Conservation (phyloP, 1,140 invertebrate species). For the Drosophila carrolli region DNA sequence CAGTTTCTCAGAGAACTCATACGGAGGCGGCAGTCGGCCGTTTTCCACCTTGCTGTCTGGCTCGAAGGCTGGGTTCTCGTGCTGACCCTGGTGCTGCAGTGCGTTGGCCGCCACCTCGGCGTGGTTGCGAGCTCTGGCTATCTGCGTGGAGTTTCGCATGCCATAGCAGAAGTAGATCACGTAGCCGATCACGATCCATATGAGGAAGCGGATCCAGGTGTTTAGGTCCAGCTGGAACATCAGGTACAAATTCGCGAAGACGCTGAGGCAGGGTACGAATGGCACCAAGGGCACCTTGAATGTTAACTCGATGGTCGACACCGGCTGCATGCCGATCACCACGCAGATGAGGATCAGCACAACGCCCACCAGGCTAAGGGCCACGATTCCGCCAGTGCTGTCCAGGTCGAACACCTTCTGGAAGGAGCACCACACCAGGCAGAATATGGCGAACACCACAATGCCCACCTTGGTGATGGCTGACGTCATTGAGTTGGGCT, state of each 20-base stretch:
- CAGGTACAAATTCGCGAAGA: slow-evolving; percentile 94
- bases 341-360: slow-evolving; percentile 68
- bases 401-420: slow-evolving; percentile 49
- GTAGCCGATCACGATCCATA: slow-evolving; percentile 92
- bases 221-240: slow-evolving; percentile 93
- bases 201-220: slow-evolving; percentile 93
- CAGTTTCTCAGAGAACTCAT: slow-evolving; percentile 64
- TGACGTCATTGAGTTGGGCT: slow-evolving; percentile 86
- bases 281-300: slow-evolving; percentile 94
- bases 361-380: slow-evolving; percentile 60
- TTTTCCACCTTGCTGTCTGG: slow-evolving; percentile 75
- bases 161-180: slow-evolving; percentile 87
- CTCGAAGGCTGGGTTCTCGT: slow-evolving; percentile 73
- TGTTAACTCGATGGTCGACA: slow-evolving; percentile 68
- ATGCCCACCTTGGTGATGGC: slow-evolving; percentile 87
- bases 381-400: slow-evolving; percentile 49
- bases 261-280: slow-evolving; percentile 92
- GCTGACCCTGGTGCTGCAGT: slow-evolving; percentile 55
- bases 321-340: slow-evolving; percentile 75
- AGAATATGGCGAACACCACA: slow-evolving; percentile 84
- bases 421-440: slow-evolving; percentile 66
- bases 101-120: slow-evolving; percentile 58
- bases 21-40: slow-evolving; percentile 25
- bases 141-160: slow-evolving; percentile 85
- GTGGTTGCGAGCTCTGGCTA: slow-evolving; percentile 57